phyloP scores from a whole-genome alignment of 2,113 vertebrate genomes.

The Cyanoramphus novaezelandiae region DNA sequence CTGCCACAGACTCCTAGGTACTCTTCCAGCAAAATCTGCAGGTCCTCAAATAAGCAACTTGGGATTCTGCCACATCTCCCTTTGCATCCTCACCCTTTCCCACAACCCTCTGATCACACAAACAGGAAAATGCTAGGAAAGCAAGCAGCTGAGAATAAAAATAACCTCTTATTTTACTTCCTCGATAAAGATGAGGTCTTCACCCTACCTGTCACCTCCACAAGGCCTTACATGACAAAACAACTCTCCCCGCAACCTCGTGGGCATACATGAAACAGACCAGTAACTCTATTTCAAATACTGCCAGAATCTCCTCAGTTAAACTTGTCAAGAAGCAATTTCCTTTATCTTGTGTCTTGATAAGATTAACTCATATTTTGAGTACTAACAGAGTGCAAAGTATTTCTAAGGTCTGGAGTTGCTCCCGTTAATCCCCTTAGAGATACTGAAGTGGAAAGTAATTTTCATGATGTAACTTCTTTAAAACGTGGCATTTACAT shows the following conservation, averaged over 20 bases:
- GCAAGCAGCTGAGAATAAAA: neutral
- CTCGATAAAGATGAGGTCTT: neutral
- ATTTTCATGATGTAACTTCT: constrained; percentile 59
- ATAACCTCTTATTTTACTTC: neutral
- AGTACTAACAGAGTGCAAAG: neutral
- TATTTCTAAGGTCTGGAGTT: neutral
- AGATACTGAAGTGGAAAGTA: constrained; percentile 13
- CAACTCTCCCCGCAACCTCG: too few species aligned
- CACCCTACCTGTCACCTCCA: neutral
- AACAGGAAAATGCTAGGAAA: neutral
- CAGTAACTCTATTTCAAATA: neutral
- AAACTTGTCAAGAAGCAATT: neutral
- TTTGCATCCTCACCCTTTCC: accelerated
- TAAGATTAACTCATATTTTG: neutral
- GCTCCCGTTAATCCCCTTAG: neutral
- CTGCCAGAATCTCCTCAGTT: neutral
- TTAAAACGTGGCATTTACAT: constrained; percentile 66
- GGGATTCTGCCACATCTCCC: neutral
- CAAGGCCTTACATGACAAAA: neutral
- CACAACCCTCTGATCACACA: neutral
- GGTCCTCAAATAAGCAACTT: neutral
- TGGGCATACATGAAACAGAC: neutral
- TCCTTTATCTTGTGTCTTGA: neutral
- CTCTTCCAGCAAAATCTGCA: neutral
- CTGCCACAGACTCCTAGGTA: neutral